Evolutionary conservation across 1,140 invertebrate species (phyloP).

Genomic region (Eueides isabella): DNA sequence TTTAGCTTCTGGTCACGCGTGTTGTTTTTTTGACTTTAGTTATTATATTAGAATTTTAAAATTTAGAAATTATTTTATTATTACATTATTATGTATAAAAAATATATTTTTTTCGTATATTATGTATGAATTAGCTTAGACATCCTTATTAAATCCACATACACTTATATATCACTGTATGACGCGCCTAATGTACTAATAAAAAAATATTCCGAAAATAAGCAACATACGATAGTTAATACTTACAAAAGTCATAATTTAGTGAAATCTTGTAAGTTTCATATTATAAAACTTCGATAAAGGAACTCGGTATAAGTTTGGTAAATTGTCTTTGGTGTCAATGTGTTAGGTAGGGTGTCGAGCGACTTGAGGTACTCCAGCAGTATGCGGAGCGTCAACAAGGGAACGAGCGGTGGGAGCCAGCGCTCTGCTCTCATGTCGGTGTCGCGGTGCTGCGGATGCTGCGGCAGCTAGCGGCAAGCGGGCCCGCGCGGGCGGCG

Average conservation of each 20-base stretch:
- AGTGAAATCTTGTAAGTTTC: conserved; percentile 48
- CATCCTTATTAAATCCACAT: neutral
- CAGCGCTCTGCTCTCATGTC: conserved; percentile 67
- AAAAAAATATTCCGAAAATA: conserved; percentile 16
- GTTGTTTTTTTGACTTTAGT: no score
- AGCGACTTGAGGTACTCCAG: conserved; percentile 71
- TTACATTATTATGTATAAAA: neutral
- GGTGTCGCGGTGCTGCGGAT: conserved; percentile 44
- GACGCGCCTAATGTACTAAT: neutral
- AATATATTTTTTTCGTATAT: no score
- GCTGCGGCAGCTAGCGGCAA: conserved; percentile 41
- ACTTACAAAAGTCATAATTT: conserved; percentile 60
- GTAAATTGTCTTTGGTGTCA: conserved; percentile 39
- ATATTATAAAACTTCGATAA: conserved; percentile 36
- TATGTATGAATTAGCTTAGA: neutral
- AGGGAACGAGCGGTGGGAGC: conserved; percentile 62
- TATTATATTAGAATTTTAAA: neutral
- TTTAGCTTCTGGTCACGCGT: neutral
- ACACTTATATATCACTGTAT: conserved; percentile 3
- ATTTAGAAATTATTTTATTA: neutral
- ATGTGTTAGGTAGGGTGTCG: conserved; percentile 46
- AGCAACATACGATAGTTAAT: conserved; percentile 33
- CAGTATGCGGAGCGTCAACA: conserved; percentile 67
- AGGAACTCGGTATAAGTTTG: conserved; percentile 30
- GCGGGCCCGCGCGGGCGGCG: conserved; percentile 48